Evolutionary conservation across 2,888 invertebrate genomes (phyloP).

Genomic region (Miltochrista miniata): DNA sequence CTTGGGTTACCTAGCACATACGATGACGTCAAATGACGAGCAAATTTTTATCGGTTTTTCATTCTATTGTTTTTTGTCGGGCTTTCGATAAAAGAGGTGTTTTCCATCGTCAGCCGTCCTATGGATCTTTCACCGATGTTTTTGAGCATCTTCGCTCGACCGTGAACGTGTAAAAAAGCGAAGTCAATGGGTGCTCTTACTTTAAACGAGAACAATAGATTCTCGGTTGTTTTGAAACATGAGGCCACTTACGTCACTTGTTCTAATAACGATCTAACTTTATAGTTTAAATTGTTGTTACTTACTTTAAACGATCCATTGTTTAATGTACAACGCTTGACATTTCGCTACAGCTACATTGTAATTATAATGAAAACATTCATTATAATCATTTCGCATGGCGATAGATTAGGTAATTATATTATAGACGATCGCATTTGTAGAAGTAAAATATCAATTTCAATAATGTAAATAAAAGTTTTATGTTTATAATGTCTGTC

Average conservation of each 20-base stretch:
- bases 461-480: neutral
- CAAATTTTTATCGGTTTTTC: too few species aligned
- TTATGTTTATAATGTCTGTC: neutral
- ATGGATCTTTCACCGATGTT: conserved; percentile 4
- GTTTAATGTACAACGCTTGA: conserved; percentile 20
- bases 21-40: too few species aligned
- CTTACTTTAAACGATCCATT: conserved; percentile 37
- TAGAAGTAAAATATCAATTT: neutral
- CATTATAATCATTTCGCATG: conserved; percentile 21
- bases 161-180: conserved; percentile 41
- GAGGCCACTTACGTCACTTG: conserved; percentile 49
- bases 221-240: conserved; percentile 54
- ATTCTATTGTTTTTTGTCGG: too few species aligned
- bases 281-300: conserved; percentile 38
- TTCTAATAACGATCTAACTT: conserved; percentile 44
- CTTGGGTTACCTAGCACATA: too few species aligned
- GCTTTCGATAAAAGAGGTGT: neutral
- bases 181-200: conserved; percentile 44
- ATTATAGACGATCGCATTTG: conserved; percentile 8
- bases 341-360: conserved; percentile 51
- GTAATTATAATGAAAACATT: conserved; percentile 21
- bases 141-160: conserved; percentile 27
- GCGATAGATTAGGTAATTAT: neutral
- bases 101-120: neutral
- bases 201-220: conserved; percentile 52